Percentiles rank a stretch among this genome's conserved stretches.
Evolutionary conservation across 2,888 invertebrate species (phyloP).

Genomic region (Parnassius mnemosyne): DNA sequence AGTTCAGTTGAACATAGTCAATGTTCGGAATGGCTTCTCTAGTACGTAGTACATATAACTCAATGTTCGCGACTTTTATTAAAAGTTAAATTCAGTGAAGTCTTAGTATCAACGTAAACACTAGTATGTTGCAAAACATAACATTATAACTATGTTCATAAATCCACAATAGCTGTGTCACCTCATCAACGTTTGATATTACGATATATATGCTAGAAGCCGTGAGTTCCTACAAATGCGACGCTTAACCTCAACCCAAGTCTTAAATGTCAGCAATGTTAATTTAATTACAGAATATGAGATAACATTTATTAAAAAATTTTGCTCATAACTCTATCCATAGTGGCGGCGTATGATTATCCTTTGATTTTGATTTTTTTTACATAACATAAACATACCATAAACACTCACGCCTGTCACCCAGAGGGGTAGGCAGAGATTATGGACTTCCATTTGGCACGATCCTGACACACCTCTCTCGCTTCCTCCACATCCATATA

Average conservation of each 20-base stretch:
- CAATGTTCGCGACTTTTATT: too few relatives aligned
- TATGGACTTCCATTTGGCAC: too few relatives aligned
- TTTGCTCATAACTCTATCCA: not conserved
- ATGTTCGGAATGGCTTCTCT: too few relatives aligned
- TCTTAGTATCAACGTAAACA: not conserved
- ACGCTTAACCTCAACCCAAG: slow-evolving; percentile 9
- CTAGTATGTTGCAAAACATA: not conserved
- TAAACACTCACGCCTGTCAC: too few relatives aligned
- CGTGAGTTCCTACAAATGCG: not conserved
- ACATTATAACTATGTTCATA: not conserved
- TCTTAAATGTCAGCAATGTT: slow-evolving; percentile 19
- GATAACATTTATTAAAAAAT: not conserved
- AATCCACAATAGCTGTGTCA: slow-evolving; percentile 12
- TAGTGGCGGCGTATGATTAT: not conserved
- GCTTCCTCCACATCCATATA: too few relatives aligned
- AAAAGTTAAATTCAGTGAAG: too few relatives aligned
- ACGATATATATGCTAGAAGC: slow-evolving; percentile 15
- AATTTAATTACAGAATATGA: slow-evolving; percentile 12
- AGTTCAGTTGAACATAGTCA: too few relatives aligned
- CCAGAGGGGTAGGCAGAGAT: too few relatives aligned
- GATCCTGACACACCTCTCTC: too few relatives aligned
- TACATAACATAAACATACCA: too few relatives aligned
- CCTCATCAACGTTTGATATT: slow-evolving; percentile 6
- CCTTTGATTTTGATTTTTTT: too few relatives aligned
- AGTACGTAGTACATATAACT: too few relatives aligned